A percentile compares a stretch with the other conserved stretches of the same genome.
These are phyloP conservation scores for Cromileptes altivelis DNA, from an alignment of 2,113 vertebrate genomes.

Conservation along the genomic window DNA sequence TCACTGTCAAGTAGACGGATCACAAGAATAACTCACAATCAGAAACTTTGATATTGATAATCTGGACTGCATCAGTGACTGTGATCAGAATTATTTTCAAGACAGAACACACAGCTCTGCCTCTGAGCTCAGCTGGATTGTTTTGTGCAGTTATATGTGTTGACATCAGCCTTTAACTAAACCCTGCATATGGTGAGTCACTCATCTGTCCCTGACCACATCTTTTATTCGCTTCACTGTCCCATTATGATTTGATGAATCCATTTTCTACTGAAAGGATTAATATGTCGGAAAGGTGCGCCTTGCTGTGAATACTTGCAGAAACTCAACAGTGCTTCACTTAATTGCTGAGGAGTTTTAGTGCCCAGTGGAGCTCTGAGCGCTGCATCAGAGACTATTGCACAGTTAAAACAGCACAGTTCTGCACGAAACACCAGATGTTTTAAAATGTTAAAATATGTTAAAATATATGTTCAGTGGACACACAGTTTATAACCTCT, in stretches of 20 bases:
- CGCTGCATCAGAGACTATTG: not conserved
- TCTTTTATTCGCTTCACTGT: not conserved
- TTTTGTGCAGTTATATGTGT: not conserved
- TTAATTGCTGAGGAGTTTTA: not conserved
- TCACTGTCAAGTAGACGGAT: too few relatives aligned
- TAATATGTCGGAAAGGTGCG: not conserved
- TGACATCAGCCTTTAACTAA: not conserved
- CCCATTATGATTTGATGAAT: not conserved
- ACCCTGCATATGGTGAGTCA: not conserved
- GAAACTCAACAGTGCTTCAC: not conserved
- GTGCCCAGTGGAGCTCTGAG: not conserved
- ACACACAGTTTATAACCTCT: not conserved
- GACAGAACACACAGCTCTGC: too few relatives aligned
- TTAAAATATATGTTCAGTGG: not conserved
- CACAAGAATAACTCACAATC: too few relatives aligned
- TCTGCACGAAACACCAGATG: not conserved
- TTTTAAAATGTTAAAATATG: not conserved
- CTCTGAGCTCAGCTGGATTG: not conserved
- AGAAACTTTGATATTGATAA: not conserved
- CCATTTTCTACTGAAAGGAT: not conserved
- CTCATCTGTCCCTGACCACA: not conserved
- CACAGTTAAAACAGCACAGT: not conserved
- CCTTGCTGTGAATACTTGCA: not conserved
- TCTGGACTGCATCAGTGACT: not conserved
- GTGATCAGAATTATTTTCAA: too few relatives aligned